Base-by-base conservation (phyloP, 2,888 invertebrate genomes). In the Sturmia bella region DNA sequence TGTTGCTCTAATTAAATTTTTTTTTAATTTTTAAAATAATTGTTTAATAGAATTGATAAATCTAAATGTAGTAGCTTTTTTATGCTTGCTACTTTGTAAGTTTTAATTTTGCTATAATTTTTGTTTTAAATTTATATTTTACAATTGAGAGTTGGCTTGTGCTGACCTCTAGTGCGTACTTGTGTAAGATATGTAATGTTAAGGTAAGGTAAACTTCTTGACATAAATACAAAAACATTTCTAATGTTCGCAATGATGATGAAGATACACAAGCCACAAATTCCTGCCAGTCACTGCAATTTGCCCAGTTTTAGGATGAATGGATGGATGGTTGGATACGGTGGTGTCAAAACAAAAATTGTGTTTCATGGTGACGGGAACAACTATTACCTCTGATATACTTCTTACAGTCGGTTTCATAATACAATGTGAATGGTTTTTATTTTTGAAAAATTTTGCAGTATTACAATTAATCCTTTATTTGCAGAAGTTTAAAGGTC, bases 261-360 rank as follows among this genome's bases (percentile, higher is more conserved):
- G 75, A 64, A 69, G 69, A 75, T 27, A 76, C 63, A 69, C 61
- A 61, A 83, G 57, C 76, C 52, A 56, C 68, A 76, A 79, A 85
- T 80, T 85, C 80, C 78, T 84, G 84, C 84, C 84, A 84, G 84
- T 85, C 85, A 84, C 76, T 37, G 27, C 57, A 48, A 57, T 57
- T 76, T 80, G 75, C 75, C 72, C 32, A 78, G 79, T 45, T 57
- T 63, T n/a, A 54, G 37, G 32, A 32, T 7, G 32, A 32, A 61
- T 45, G 76, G 21, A 43, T 56, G 24, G 48, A 27, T 57, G 19
- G 21, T n/a, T n/a, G n/a, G n/a, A n/a, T 24, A 59, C 64, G n/a
- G n/a, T 45, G 24, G 57, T 72, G 48, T 66, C 63, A 13, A 73
- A 45, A 32, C 56, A 54, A 39, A 68, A 24, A 17, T 15, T 27